Evolutionary conservation across 2,888 invertebrate genomes (phyloP).

Genomic region (Dicranocentrus wangi): DNA sequence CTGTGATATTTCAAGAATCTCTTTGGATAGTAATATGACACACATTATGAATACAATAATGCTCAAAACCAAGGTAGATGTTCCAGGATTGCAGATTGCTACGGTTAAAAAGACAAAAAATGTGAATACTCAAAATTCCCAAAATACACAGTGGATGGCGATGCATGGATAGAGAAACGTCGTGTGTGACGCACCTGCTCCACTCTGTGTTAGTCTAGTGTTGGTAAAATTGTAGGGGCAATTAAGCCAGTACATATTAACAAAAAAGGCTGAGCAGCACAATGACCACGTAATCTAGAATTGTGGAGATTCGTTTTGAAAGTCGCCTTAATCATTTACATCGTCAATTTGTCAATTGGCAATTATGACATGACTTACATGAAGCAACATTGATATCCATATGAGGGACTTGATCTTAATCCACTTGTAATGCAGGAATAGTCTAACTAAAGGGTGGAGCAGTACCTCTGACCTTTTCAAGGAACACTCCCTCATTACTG

Average conservation of each 20-base stretch:
- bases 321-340: not conserved
- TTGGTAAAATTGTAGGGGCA: not conserved
- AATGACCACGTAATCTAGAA: constrained; percentile 5
- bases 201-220: no score
- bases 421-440: constrained; percentile 25
- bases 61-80: not conserved
- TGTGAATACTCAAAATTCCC: no score
- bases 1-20: not conserved
- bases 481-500: not conserved
- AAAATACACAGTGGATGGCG: no score
- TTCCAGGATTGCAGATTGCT: not conserved
- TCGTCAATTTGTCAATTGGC: not conserved
- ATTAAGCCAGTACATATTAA: not conserved
- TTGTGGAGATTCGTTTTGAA: no score
- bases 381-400: constrained; percentile 9
- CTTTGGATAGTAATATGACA: not conserved
- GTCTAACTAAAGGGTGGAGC: not conserved
- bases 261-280: not conserved
- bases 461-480: not conserved
- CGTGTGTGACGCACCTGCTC: no score
- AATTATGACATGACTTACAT: constrained; percentile 7
- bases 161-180: no score
- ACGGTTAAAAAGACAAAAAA: not conserved
- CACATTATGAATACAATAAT: not conserved
- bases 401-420: not conserved